Evolutionary conservation across 2,797 vertebrate genomes (phyloP).

Genomic region (Zonotrichia albicollis): DNA sequence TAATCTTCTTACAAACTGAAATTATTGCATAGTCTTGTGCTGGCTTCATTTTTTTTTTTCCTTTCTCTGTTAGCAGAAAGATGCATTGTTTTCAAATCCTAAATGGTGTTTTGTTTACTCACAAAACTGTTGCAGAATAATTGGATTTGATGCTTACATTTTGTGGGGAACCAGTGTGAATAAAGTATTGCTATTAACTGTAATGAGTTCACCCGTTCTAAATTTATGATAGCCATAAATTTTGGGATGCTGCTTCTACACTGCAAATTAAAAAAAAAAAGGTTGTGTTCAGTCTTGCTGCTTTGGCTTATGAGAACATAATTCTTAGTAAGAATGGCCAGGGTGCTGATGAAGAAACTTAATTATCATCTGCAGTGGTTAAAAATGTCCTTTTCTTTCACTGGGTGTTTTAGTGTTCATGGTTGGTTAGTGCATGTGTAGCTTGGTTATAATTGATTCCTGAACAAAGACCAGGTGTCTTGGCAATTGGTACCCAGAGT

Average conservation of each 20-base stretch:
- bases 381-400: not conserved
- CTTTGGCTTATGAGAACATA: not conserved
- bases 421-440: rapidly evolving
- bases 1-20: slow-evolving; percentile 52
- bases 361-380: not conserved
- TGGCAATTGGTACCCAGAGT: not conserved
- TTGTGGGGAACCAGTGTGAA: not conserved
- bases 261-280: not conserved
- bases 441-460: not conserved
- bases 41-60: not conserved
- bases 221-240: not conserved
- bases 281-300: not conserved
- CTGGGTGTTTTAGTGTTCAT: not conserved
- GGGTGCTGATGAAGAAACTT: not conserved
- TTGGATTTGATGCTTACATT: slow-evolving; percentile 4
- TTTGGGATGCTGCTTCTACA: not conserved
- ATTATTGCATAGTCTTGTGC: not conserved
- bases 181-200: not conserved
- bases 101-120: slow-evolving; percentile 22
- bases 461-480: not conserved
- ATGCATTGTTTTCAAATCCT: slow-evolving; percentile 46
- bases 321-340: not conserved
- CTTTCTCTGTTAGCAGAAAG: slow-evolving; percentile 28
- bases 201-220: not conserved
- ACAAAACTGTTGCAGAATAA: not conserved